A percentile compares a stretch with the other conserved stretches of the same genome.
These are phyloP conservation scores for Pyrrhia umbra DNA, from an alignment of 2,888 invertebrate genomes.

Conservation along the genomic window DNA sequence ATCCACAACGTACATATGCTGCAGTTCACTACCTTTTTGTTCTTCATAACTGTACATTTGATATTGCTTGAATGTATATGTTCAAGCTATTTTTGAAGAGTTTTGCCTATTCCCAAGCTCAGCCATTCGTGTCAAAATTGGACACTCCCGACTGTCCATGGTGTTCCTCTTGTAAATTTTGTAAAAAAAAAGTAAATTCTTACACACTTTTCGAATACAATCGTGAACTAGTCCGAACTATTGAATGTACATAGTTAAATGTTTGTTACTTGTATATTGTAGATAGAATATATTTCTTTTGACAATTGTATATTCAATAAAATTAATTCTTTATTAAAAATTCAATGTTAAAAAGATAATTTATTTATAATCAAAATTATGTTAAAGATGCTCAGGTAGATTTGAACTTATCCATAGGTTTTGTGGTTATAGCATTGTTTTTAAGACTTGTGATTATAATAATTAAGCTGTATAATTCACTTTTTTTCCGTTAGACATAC, in stretches of 20 bases:
- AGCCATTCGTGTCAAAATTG: conserved; percentile 63
- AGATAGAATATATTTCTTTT: conserved; percentile 89
- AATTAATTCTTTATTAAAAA: conserved; percentile 82
- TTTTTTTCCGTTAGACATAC: conserved; percentile 80
- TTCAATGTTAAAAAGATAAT: conserved; percentile 80
- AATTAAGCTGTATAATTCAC: conserved; percentile 78
- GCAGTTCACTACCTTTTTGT: conserved; percentile 23
- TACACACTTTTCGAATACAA: conserved; percentile 83
- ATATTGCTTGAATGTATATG: conserved; percentile 6
- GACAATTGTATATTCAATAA: conserved; percentile 86
- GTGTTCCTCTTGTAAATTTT: conserved; percentile 84
- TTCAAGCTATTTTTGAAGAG: conserved; percentile 16
- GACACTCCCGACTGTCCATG: conserved; percentile 70
- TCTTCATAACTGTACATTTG: not conserved
- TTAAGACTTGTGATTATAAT: conserved; percentile 78
- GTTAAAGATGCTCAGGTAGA: conserved; percentile 84
- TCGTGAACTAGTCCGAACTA: conserved; percentile 89
- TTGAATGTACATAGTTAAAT: conserved; percentile 89
- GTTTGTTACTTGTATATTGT: conserved; percentile 90
- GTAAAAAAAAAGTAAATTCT: conserved; percentile 79
- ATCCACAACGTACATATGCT: too few species aligned
- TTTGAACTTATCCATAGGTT: conserved; percentile 72
- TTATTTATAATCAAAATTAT: conserved; percentile 83
- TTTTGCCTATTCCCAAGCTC: conserved; percentile 49
- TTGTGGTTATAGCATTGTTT: conserved; percentile 71